phyloP scores from a whole-genome alignment of 2,797 vertebrate species.

The Taenioides sp. region DNA sequence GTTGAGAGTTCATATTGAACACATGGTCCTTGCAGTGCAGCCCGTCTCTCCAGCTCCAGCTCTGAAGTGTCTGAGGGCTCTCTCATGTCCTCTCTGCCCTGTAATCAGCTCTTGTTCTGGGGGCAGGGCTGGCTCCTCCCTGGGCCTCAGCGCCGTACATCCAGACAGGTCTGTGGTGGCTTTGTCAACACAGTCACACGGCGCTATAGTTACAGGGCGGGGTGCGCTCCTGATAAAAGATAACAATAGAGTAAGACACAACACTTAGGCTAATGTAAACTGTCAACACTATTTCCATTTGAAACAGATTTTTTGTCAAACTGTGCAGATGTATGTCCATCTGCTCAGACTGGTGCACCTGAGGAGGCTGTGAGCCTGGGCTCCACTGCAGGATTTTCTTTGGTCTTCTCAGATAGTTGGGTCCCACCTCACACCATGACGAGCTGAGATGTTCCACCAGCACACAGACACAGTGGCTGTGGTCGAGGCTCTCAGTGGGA shows the following conservation, averaged over 20 bases:
- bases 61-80: slow-evolving; percentile 24
- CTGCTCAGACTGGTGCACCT: too few relatives aligned
- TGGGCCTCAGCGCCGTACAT: slow-evolving; percentile 16
- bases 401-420: too few relatives aligned
- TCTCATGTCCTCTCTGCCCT: slow-evolving; percentile 21
- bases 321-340: too few relatives aligned
- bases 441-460: too few relatives aligned
- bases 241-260: background rate
- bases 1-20: background rate
- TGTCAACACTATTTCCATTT: too few relatives aligned
- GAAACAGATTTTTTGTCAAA: too few relatives aligned
- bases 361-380: too few relatives aligned
- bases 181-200: background rate
- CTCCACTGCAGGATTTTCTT: too few relatives aligned
- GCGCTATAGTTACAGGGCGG: background rate
- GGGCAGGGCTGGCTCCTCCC: slow-evolving; percentile 48
- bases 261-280: too few relatives aligned
- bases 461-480: too few relatives aligned
- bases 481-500: too few relatives aligned
- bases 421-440: too few relatives aligned
- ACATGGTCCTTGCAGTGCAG: background rate
- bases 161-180: slow-evolving; percentile 14
- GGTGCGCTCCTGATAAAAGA: background rate
- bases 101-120: slow-evolving; percentile 48
- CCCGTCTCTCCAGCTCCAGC: slow-evolving; percentile 11